phyloP scores from a whole-genome alignment of 2,888 invertebrate genomes.

The Rhagium mordax region DNA sequence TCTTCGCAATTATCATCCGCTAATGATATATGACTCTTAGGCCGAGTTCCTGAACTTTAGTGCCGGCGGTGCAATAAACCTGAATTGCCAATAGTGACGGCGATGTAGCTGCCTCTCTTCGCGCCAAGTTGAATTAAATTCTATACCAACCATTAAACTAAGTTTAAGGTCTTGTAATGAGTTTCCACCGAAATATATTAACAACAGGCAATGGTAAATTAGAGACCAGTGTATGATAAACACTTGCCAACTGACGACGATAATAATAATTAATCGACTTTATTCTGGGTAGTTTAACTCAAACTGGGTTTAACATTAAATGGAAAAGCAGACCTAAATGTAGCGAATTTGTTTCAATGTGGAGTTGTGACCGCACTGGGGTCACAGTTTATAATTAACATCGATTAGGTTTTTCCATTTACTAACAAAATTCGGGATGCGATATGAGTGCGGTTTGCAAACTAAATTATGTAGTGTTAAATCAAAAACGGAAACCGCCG shows the following conservation, averaged over 20 bases:
- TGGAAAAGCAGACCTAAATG: conserved; percentile 24
- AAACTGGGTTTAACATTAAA: neutral
- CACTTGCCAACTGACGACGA: conserved; percentile 22
- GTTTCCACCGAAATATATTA: conserved; percentile 16
- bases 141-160: conserved; percentile 25
- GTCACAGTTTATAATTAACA: conserved; percentile 19
- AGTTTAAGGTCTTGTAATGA: conserved; percentile 30
- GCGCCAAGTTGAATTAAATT: conserved; percentile 18
- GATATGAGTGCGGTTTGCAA: neutral
- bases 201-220: conserved; percentile 5
- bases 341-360: neutral
- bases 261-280: conserved; percentile 27
- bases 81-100: conserved; percentile 11
- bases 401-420: conserved; percentile 15
- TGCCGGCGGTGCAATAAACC: conserved; percentile 12
- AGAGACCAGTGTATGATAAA: conserved; percentile 23
- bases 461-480: conserved; percentile 7
- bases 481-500: conserved; percentile 1
- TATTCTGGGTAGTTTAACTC: conserved; percentile 20
- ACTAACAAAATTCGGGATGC: neutral
- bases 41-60: conserved; percentile 19
- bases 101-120: neutral
- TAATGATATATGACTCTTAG: conserved; percentile 7
- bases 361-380: neutral
- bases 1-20: conserved; percentile 1